Evolutionary conservation across 2,113 vertebrate genomes (phyloP), one percentile per base, ranked within the genome.

Genomic region (Siphamia tubifer): DNA sequence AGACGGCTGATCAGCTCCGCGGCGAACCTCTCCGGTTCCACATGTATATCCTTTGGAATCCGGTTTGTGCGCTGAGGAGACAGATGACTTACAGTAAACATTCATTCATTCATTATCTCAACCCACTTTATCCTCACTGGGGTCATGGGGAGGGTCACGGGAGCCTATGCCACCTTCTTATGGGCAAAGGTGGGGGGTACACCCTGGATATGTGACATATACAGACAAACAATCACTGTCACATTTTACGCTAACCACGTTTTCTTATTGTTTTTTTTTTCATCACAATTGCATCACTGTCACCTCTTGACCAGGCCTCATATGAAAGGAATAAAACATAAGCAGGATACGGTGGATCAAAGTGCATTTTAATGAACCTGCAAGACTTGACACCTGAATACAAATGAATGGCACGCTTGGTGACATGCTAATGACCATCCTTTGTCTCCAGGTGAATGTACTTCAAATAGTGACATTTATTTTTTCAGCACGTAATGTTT

Each of bases 11-110:
- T 98, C 65, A 99, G 92, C 74, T 98, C 94, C 2, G 95, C 95
- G 6, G 97, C 96, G 68, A 99, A 99, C 82, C 95, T 94, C 67
- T 95, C 93, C 6, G 96, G 96, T 58, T 97, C 96, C 57, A 97
- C 95, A 0, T 97, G 95, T 64, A 98, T 90, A 74, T 97, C 95
- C 92, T 97, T 98, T 70, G 95, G 96, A 87, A 98, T 93, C 85
- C 95, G 92, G 89, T 96, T 94, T 0, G 94, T 94, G 82, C 94
- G 95, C 96, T 98, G 73, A 70, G 17, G 24, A 12, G 15, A 38
- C 34, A 35, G n/a, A n/a, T n/a, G n/a, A n/a, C n/a, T n/a, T n/a
- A n/a, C n/a, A n/a, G n/a, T n/a, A n/a, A n/a, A n/a, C n/a, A n/a
- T n/a, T n/a, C n/a, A n/a, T n/a, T n/a, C n/a, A n/a, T n/a, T n/a